Conservation (phyloP, 2,113 vertebrate genomes). For the Trinectes maculatus region DNA sequence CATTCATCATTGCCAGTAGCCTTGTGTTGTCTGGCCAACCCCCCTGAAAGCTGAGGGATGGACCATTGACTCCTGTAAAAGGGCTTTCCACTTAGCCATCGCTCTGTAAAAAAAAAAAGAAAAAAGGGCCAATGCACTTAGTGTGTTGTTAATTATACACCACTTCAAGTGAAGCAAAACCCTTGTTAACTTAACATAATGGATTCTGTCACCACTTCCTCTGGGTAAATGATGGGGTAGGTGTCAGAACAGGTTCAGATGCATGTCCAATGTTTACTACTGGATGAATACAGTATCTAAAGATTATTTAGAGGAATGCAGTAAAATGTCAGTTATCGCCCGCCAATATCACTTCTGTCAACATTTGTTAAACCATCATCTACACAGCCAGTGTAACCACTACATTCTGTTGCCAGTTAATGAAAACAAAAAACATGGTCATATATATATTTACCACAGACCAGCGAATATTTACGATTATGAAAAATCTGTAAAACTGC, state of each 20-base stretch:
- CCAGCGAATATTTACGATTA: too few relatives aligned
- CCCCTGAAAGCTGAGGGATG: slow-evolving; percentile 55
- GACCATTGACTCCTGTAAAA: slow-evolving; percentile 72
- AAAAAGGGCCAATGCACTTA: slow-evolving; percentile 66
- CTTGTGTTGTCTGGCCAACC: slow-evolving; percentile 66
- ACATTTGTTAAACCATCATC: too few relatives aligned
- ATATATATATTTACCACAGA: too few relatives aligned
- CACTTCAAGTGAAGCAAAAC: slow-evolving; percentile 65
- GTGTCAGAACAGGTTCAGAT: slow-evolving; percentile 20
- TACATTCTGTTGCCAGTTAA: too few relatives aligned
- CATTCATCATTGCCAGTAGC: slow-evolving; percentile 72
- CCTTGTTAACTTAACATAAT: slow-evolving; percentile 62
- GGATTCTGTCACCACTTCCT: slow-evolving; percentile 60
- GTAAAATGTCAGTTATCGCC: too few relatives aligned
- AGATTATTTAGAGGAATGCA: too few relatives aligned
- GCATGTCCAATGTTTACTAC: slow-evolving; percentile 11
- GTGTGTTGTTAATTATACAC: slow-evolving; percentile 69
- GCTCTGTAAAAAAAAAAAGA: slow-evolving; percentile 70
- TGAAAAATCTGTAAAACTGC: too few relatives aligned
- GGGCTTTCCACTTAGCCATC: slow-evolving; percentile 63
- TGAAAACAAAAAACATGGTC: too few relatives aligned
- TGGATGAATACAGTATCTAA: too few relatives aligned
- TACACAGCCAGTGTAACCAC: too few relatives aligned
- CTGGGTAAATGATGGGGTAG: slow-evolving; percentile 30
- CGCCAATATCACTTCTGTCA: too few relatives aligned